Conservation (phyloP, 2,113 vertebrate species). For the Austrofundulus limnaeus region DNA sequence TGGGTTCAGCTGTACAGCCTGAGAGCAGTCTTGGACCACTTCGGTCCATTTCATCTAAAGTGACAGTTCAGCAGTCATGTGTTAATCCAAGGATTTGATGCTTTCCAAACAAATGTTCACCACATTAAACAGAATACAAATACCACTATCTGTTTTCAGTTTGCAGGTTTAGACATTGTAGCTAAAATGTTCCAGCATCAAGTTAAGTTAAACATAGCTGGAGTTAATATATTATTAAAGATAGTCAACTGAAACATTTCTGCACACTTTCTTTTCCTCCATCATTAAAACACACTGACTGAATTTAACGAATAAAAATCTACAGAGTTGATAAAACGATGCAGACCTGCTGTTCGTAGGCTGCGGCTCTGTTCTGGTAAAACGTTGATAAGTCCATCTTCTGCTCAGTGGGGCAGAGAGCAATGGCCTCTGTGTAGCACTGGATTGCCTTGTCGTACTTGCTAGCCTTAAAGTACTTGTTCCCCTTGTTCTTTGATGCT, state of each 20-base stretch:
- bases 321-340: not conserved
- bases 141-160: not conserved
- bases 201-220: not conserved
- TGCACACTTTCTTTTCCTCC: not conserved
- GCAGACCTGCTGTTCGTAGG: slow-evolving; percentile 93
- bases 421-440: slow-evolving; percentile 96
- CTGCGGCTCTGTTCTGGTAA: slow-evolving; percentile 98
- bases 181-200: too few relatives aligned
- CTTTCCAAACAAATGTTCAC: not conserved
- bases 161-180: too few relatives aligned
- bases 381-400: slow-evolving; percentile 94
- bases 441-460: slow-evolving; percentile 97
- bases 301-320: not conserved
- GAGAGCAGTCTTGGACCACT: slow-evolving; percentile 92
- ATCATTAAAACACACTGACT: not conserved
- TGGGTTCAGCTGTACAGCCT: slow-evolving; percentile 94
- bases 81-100: not conserved
- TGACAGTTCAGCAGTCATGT: not conserved
- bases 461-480: slow-evolving; percentile 97
- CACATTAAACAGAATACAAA: not conserved
- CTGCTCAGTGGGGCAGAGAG: slow-evolving; percentile 90
- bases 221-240: not conserved
- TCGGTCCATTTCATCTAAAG: slow-evolving; percentile 94
- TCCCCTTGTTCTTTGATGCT: slow-evolving; percentile 96
- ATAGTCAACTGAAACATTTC: not conserved